These are phyloP conservation scores for Manis pentadactyla DNA, from an alignment of 2,797 vertebrate genomes.

Conservation along the genomic window DNA sequence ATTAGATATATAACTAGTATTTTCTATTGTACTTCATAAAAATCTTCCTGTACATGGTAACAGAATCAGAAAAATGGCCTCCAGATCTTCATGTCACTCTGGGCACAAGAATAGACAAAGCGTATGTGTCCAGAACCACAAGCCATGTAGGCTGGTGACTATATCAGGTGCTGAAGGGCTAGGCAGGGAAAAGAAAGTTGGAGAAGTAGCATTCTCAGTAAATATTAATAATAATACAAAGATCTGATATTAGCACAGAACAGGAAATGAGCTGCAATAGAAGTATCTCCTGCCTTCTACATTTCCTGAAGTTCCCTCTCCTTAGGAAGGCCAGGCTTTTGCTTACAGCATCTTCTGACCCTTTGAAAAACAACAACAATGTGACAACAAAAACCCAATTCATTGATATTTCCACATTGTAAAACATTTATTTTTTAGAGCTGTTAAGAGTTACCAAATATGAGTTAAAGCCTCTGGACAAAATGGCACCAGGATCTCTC, in stretches of 20 bases:
- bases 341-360: not conserved
- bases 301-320: not conserved
- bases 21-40: constrained; percentile 1
- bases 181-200: not conserved
- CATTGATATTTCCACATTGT: not conserved
- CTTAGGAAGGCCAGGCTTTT: not conserved
- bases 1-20: constrained; percentile 26
- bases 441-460: not conserved
- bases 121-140: not conserved
- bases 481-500: not conserved
- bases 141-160: not conserved
- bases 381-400: not conserved
- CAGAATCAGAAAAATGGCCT: not conserved
- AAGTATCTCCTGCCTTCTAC: not conserved
- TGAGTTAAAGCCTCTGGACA: not conserved
- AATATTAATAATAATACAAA: not conserved
- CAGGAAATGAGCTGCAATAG: not conserved
- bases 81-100: not conserved
- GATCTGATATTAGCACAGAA: not conserved
- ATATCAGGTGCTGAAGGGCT: not conserved
- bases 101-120: not conserved
- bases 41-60: not conserved
- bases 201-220: not conserved
- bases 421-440: not conserved
- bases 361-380: not conserved